phyloP scores from a whole-genome alignment of 2,888 invertebrate genomes.

The Drosophila nr. fundita region DNA sequence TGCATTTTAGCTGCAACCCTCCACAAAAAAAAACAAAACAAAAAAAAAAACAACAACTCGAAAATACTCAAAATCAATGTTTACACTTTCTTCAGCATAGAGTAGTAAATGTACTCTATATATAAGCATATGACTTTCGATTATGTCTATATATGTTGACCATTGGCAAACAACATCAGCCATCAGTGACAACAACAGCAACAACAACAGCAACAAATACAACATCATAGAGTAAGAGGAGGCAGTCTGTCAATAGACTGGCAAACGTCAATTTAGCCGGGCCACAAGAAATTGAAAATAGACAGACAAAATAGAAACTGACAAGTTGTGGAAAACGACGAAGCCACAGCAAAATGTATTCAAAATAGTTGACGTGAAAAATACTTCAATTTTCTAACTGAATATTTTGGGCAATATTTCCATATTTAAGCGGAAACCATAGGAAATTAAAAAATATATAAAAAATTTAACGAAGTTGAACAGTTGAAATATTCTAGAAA shows the following conservation, averaged over 20 bases:
- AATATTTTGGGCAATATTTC: background rate
- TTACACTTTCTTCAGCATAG: constrained; percentile 66
- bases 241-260: constrained; percentile 70
- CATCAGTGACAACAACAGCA: constrained; percentile 43
- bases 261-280: constrained; percentile 70
- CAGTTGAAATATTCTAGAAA: background rate
- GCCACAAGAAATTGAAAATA: constrained; percentile 73
- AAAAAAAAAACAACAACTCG: background rate
- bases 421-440: background rate
- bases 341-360: constrained; percentile 27
- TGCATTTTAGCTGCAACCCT: constrained; percentile 19
- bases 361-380: constrained; percentile 52
- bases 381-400: constrained; percentile 35
- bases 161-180: constrained; percentile 62
- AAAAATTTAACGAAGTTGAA: background rate
- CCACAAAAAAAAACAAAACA: background rate
- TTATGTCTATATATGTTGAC: constrained; percentile 72
- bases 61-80: constrained; percentile 55
- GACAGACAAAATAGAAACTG: constrained; percentile 39
- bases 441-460: background rate
- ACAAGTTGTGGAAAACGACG: constrained; percentile 44
- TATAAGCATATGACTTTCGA: constrained; percentile 37
- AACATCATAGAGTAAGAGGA: constrained; percentile 16
- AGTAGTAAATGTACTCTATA: constrained; percentile 9
- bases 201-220: background rate